phyloP scores from a whole-genome alignment of 2,797 vertebrate genomes.

The Acestrorhynchus altus region DNA sequence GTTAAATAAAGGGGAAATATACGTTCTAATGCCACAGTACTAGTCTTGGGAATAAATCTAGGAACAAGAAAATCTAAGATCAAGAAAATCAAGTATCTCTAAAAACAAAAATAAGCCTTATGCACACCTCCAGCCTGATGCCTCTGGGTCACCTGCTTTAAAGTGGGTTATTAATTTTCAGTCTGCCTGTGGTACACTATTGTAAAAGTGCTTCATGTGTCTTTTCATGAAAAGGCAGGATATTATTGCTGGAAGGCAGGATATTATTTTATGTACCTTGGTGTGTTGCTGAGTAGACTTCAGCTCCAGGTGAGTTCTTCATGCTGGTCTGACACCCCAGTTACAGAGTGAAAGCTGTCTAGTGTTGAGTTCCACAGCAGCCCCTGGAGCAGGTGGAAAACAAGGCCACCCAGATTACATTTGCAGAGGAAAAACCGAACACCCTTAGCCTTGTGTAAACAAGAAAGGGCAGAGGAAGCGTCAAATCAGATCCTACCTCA shows the following conservation, averaged over 20 bases:
- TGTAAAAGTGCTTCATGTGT: slow-evolving; percentile 21
- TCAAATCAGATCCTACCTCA: slow-evolving; percentile 33
- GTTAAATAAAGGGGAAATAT: too few species aligned
- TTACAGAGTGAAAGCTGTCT: slow-evolving; percentile 32
- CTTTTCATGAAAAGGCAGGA: slow-evolving; percentile 48
- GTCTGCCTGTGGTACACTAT: slow-evolving; percentile 20
- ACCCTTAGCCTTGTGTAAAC: slow-evolving; percentile 45
- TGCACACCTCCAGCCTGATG: not conserved
- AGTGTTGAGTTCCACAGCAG: slow-evolving; percentile 46
- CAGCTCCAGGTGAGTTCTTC: slow-evolving; percentile 24
- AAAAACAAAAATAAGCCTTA: not conserved
- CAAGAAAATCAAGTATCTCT: too few species aligned
- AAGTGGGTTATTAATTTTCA: slow-evolving; percentile 13
- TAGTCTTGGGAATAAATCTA: too few species aligned
- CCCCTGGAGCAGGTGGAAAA: slow-evolving; percentile 49
- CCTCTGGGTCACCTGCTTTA: not conserved
- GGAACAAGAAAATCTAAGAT: too few species aligned
- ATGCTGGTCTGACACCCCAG: slow-evolving; percentile 32
- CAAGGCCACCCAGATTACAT: slow-evolving; percentile 38
- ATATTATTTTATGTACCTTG: slow-evolving; percentile 51
- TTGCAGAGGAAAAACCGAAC: slow-evolving; percentile 44
- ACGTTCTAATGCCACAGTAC: too few species aligned
- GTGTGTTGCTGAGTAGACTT: slow-evolving; percentile 38
- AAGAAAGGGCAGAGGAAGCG: slow-evolving; percentile 42
- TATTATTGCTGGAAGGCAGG: slow-evolving; percentile 48